Evolutionary conservation across 2,888 invertebrate genomes (phyloP), one percentile per base, ranked within the genome.

Genomic region (Aplocera efformata): DNA sequence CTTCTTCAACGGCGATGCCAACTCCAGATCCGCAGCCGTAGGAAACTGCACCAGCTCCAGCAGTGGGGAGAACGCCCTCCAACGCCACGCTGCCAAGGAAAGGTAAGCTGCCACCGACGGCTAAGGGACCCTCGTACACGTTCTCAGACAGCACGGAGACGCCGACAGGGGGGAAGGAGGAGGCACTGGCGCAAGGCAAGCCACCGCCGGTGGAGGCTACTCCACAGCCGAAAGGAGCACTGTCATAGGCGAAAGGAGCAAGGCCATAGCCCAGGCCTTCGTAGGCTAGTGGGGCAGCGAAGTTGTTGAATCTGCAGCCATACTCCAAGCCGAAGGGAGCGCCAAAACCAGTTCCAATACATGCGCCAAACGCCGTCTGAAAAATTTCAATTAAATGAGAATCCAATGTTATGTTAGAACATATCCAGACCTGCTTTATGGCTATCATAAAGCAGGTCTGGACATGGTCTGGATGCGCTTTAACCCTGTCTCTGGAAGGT

Each of bases 21-120:
- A 69, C 56, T 0, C 51, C 53, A 24, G 42, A 58, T 0, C 73
- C 72, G 39, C 73, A 72, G 23, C 67, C 63, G 48, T 75, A 75
- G 0, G 60, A 44, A 7, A 70, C 65, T 3, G 63, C 53, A 10
- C 69, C 72, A n/a, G 63, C 41, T 0, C 77, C 76, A 26, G 56
- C 52, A 0, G 71, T 66, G 1, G 72, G 67, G 1, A 75, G 39
- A 1, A 48, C 42, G 1, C 72, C 73, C 21, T 73, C 69, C 6
- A 74, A 23, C 6, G 43, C 63, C 0, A 67, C 67, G 6, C 67
- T 56, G 2, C 70, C 68, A 1, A 72, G 40, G 56, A 74, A 72
- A 1, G 72, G 77, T 17, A 78, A 45, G 25, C 66, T 60, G 27
- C 78, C 78, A 27, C 45, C 46, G 0, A 67, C 63, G 1, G 42